Conservation (phyloP, 1,140 invertebrate genomes). For the Sarcophaga bullata region DNA sequence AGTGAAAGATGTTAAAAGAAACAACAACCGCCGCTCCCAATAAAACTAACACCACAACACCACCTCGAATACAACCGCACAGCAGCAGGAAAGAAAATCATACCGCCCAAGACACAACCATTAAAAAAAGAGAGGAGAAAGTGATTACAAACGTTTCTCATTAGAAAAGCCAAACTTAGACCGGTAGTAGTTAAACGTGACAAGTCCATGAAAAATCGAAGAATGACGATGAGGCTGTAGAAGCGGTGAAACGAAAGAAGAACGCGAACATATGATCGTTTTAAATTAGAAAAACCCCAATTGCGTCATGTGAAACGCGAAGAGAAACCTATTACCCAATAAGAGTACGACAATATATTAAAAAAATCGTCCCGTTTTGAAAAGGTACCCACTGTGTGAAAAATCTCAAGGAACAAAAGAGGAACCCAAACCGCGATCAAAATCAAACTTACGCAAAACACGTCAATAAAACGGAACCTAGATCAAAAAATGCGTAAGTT, state of each 20-base stretch:
- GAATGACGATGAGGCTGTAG: slow-evolving; percentile 58
- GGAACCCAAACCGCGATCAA: slow-evolving; percentile 64
- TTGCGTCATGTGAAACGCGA: slow-evolving; percentile 61
- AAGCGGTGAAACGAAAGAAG: slow-evolving; percentile 62
- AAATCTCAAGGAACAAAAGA: slow-evolving; percentile 64
- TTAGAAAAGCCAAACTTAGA: slow-evolving; percentile 63
- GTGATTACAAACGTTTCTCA: slow-evolving; percentile 56
- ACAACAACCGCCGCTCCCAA: not conserved
- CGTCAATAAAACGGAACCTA: slow-evolving; percentile 60
- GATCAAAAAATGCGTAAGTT: slow-evolving; percentile 63
- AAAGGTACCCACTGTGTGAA: slow-evolving; percentile 63
- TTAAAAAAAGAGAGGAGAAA: slow-evolving; percentile 41
- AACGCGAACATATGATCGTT: slow-evolving; percentile 57
- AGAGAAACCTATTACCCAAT: slow-evolving; percentile 61
- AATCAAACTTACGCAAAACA: slow-evolving; percentile 62
- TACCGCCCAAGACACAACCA: not conserved
- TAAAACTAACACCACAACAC: not conserved
- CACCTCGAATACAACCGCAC: not conserved
- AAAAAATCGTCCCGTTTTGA: slow-evolving; percentile 62
- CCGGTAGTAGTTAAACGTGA: slow-evolving; percentile 61
- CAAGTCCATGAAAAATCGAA: slow-evolving; percentile 62
- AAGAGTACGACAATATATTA: slow-evolving; percentile 60
- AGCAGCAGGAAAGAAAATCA: slow-evolving; percentile 2
- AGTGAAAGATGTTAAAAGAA: slow-evolving; percentile 33
- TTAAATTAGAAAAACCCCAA: slow-evolving; percentile 62